Evolutionary conservation across 2,113 vertebrate species (phyloP).

Genomic region (Apaloderma vittatum): DNA sequence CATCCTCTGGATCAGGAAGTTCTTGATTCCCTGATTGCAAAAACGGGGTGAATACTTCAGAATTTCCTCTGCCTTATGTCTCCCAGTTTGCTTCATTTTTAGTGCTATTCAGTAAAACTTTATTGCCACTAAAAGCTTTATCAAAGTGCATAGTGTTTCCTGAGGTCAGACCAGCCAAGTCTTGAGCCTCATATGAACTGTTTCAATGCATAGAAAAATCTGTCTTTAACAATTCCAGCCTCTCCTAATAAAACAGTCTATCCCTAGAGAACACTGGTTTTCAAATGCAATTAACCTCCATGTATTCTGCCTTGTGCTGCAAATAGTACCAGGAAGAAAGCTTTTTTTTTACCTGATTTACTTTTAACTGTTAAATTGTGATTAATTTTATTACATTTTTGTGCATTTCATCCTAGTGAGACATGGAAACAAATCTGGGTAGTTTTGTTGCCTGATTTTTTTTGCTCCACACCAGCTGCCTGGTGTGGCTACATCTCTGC

Average conservation of each 20-base stretch:
- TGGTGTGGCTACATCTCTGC: background rate
- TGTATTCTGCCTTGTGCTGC: background rate
- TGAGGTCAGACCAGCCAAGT: constrained; percentile 52
- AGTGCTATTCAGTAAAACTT: constrained; percentile 57
- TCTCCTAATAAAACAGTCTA: constrained; percentile 41
- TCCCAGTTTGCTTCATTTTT: constrained; percentile 47
- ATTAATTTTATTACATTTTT: constrained; percentile 8
- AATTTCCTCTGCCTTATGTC: constrained; percentile 16
- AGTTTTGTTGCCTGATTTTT: constrained; percentile 29
- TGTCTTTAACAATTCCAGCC: constrained; percentile 40
- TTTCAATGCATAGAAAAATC: constrained; percentile 54
- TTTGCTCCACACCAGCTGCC: constrained; percentile 2
- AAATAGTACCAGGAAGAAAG: constrained; percentile 9
- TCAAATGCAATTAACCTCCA: constrained; percentile 46
- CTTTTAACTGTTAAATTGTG: constrained; percentile 16
- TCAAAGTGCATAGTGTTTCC: constrained; percentile 30
- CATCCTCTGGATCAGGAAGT: background rate
- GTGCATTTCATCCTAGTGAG: constrained; percentile 23
- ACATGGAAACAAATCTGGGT: background rate
- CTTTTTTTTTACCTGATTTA: background rate
- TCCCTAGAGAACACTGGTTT: constrained; percentile 39
- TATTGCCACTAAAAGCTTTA: constrained; percentile 58
- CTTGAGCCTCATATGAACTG: constrained; percentile 29
- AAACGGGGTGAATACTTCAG: background rate
- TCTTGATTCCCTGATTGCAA: background rate